Percentiles rank a stretch among this genome's conserved stretches.
Evolutionary conservation across 2,113 vertebrate genomes (phyloP).

Genomic region (Mandrillus leucophaeus): DNA sequence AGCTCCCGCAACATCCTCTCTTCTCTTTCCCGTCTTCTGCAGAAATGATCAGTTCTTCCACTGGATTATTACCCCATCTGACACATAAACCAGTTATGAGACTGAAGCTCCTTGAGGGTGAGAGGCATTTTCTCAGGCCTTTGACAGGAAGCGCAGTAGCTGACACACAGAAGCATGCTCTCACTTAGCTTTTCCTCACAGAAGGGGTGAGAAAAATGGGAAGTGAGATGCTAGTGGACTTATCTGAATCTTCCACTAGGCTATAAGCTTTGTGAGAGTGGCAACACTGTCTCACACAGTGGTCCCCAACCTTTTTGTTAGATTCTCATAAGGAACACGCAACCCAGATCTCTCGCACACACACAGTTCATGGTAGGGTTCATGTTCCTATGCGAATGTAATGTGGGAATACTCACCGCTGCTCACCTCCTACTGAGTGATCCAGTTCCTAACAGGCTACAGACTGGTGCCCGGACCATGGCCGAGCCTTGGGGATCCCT

Average conservation of each 20-base stretch:
- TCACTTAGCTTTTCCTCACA: background rate
- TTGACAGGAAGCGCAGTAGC: background rate
- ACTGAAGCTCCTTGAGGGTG: background rate
- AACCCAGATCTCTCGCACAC: too few relatives aligned
- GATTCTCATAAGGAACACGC: too few relatives aligned
- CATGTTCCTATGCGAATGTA: too few relatives aligned
- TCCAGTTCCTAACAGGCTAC: too few relatives aligned
- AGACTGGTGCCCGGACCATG: too few relatives aligned
- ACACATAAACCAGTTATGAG: background rate
- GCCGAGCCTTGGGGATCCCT: too few relatives aligned
- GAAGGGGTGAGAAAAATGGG: background rate
- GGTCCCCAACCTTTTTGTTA: too few relatives aligned
- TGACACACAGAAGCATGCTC: background rate
- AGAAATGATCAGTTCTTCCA: background rate
- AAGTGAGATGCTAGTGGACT: background rate
- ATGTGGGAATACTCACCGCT: too few relatives aligned
- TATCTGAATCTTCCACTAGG: background rate
- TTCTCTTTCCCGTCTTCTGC: rapidly evolving
- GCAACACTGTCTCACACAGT: background rate
- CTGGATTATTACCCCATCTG: background rate
- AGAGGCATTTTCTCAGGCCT: background rate
- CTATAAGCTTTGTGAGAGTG: background rate
- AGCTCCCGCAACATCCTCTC: background rate
- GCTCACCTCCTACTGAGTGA: too few relatives aligned
- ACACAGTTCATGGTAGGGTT: too few relatives aligned